Percentiles rank a stretch among this genome's conserved stretches.
Evolutionary conservation across 2,113 vertebrate genomes (phyloP).

Genomic region (Manacus vitellinus): DNA sequence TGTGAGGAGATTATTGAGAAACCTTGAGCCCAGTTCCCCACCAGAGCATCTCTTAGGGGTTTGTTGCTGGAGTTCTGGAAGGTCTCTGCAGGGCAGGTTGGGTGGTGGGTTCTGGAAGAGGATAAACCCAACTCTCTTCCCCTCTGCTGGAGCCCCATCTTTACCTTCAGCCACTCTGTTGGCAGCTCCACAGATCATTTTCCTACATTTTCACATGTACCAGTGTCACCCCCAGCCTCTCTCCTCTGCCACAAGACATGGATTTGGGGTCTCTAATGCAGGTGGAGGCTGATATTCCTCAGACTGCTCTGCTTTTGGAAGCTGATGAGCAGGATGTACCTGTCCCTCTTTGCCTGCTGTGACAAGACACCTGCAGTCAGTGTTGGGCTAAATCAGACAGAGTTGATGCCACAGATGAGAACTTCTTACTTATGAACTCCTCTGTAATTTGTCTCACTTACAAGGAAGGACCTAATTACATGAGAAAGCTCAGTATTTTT

Average conservation of each 20-base stretch:
- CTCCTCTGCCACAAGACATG: background rate
- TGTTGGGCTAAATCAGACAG: background rate
- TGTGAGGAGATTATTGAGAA: background rate
- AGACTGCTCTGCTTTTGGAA: background rate
- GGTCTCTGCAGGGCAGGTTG: background rate
- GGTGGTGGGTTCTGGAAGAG: background rate
- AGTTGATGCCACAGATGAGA: background rate
- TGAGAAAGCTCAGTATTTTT: background rate
- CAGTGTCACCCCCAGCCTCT: background rate
- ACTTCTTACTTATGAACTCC: background rate
- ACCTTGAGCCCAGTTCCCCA: background rate
- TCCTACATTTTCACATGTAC: background rate
- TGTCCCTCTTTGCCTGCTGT: background rate
- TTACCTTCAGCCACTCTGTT: background rate
- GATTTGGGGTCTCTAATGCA: background rate
- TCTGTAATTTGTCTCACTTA: background rate
- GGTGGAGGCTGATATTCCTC: background rate
- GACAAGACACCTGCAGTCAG: background rate
- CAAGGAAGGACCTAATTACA: slow-evolving; percentile 19
- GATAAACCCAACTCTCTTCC: background rate
- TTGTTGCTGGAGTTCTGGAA: background rate
- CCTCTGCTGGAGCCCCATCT: background rate
- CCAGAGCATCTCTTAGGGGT: background rate
- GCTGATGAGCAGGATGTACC: background rate
- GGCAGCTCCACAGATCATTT: background rate